Conservation (phyloP, 2,797 vertebrate genomes). For the Loriculus beryllinus region DNA sequence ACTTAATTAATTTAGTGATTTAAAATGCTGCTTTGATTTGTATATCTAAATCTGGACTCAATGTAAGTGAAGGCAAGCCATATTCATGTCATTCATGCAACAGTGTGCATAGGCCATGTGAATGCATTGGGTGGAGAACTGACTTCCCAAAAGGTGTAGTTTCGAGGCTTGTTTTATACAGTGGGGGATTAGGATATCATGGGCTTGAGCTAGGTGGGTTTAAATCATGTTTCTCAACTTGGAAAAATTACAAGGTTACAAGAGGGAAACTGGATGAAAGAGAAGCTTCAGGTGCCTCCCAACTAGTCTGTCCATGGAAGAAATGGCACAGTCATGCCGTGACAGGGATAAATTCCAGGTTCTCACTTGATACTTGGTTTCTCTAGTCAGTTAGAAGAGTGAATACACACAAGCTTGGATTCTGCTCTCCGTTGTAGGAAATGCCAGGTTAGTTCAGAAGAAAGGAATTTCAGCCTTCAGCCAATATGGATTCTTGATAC, state of each 20-base stretch:
- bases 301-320: background rate
- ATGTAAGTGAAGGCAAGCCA: background rate
- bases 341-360: background rate
- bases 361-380: background rate
- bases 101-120: fast-evolving
- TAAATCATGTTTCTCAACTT: background rate
- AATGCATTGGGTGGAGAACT: background rate
- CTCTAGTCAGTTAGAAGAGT: background rate
- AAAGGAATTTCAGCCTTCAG: background rate
- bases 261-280: background rate
- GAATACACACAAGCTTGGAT: background rate
- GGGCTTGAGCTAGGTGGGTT: background rate
- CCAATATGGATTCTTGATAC: background rate
- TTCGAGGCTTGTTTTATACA: background rate
- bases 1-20: background rate
- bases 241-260: background rate
- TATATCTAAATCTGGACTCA: background rate
- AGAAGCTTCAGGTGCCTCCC: background rate
- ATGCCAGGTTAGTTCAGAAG: background rate
- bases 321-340: background rate
- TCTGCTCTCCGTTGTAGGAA: background rate
- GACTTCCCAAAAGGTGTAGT: background rate
- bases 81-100: background rate
- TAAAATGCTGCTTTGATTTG: background rate
- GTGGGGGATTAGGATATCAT: background rate